These are phyloP conservation scores for Takifugu ocellatus DNA, from an alignment of 2,797 vertebrate genomes.

Conservation along the genomic window DNA sequence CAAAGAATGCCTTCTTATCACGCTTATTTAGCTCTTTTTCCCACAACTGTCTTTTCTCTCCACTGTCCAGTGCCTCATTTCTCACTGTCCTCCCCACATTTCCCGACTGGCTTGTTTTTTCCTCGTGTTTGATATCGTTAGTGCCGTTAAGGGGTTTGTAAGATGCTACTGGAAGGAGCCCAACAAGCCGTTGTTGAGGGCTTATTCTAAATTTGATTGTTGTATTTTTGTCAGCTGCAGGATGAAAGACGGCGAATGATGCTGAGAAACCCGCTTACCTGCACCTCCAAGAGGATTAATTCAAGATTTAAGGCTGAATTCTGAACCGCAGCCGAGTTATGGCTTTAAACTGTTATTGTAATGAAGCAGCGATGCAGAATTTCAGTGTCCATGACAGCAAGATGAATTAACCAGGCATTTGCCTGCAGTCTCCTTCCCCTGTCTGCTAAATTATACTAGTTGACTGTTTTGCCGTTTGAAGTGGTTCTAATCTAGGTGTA, in stretches of 20 bases:
- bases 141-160: conserved; percentile 11
- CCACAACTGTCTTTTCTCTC: conserved; percentile 28
- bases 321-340: too few species aligned
- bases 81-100: conserved; percentile 45
- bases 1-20: conserved; percentile 47
- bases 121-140: conserved; percentile 11
- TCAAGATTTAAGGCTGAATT: too few species aligned
- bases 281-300: too few species aligned
- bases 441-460: neutral
- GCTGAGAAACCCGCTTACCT: too few species aligned
- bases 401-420: too few species aligned
- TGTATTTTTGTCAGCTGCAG: neutral
- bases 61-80: conserved; percentile 24
- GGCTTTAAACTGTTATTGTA: too few species aligned
- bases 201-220: conserved; percentile 3
- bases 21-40: conserved; percentile 37
- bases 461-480: neutral
- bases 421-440: neutral
- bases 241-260: too few species aligned
- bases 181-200: neutral
- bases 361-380: too few species aligned
- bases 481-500: neutral
- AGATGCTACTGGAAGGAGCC: conserved; percentile 12
- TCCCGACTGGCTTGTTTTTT: conserved; percentile 11
- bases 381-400: too few species aligned